A percentile compares a stretch with the other conserved stretches of the same genome.
These are phyloP conservation scores for Trachurus trachurus DNA, from an alignment of 2,797 vertebrate genomes.

Conservation along the genomic window DNA sequence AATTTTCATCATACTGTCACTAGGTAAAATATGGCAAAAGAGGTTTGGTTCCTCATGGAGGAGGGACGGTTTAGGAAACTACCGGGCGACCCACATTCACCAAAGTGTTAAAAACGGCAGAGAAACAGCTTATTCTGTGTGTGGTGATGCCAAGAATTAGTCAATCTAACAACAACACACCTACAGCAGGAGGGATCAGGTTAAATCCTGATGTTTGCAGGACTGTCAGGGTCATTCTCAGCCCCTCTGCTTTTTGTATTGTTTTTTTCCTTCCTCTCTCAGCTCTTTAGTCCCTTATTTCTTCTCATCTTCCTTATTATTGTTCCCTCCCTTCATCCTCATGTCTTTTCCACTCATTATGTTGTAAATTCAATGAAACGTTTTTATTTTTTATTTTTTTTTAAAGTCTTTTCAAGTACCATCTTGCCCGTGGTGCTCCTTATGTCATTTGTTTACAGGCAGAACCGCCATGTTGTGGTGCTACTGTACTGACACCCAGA, in stretches of 20 bases:
- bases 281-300: not conserved
- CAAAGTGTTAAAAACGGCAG: not conserved
- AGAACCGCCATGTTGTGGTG: not conserved
- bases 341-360: not conserved
- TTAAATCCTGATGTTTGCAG: not conserved
- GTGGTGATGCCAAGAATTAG: not conserved
- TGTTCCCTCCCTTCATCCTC: not conserved
- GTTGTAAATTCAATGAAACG: not conserved
- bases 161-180: not conserved
- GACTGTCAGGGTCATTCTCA: not conserved
- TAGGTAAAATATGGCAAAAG: constrained; percentile 32
- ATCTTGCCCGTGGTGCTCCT: not conserved
- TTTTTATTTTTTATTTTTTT: not conserved
- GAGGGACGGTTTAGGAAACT: not conserved
- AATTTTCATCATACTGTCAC: constrained; percentile 33
- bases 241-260: not conserved
- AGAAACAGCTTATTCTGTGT: not conserved
- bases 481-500: not conserved
- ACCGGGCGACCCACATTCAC: not conserved
- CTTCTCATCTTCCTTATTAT: not conserved
- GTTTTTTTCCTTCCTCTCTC: not conserved
- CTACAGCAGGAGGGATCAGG: not conserved
- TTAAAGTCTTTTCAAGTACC: not conserved
- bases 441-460: not conserved
- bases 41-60: constrained; percentile 49